phyloP scores from a whole-genome alignment of 1,140 invertebrate genomes.

The Bacillus rossius region DNA sequence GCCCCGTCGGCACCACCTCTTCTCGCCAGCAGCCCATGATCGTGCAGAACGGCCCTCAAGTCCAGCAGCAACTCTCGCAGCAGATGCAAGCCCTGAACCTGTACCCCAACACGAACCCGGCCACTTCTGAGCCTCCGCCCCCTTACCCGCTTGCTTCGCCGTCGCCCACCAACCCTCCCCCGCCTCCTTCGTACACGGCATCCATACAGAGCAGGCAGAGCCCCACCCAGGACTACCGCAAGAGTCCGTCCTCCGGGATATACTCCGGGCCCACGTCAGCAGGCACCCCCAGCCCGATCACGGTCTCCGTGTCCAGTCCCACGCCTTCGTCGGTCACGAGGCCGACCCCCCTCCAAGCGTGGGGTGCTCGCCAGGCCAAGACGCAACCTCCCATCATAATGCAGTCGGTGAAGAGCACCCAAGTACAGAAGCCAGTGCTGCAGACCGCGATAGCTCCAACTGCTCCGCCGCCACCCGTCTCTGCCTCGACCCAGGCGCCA shows the following conservation, averaged over 20 bases:
- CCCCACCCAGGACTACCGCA: slow-evolving; percentile 56
- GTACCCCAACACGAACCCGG: slow-evolving; percentile 52
- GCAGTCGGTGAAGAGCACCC: slow-evolving; percentile 92
- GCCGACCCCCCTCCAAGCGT: slow-evolving; percentile 67
- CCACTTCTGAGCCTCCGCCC: slow-evolving; percentile 64
- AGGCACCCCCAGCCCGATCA: slow-evolving; percentile 75
- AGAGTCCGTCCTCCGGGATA: slow-evolving; percentile 58
- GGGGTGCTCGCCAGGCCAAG: slow-evolving; percentile 74
- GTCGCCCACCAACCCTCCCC: slow-evolving; percentile 53
- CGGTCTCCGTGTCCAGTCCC: slow-evolving; percentile 55
- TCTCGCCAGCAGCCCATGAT: slow-evolving; percentile 65
- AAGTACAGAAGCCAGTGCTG: slow-evolving; percentile 88
- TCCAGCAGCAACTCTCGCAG: slow-evolving; percentile 77
- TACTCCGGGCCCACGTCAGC: slow-evolving; percentile 74
- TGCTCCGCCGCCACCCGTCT: slow-evolving; percentile 51
- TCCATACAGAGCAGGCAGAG: slow-evolving; percentile 82
- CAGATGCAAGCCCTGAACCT: slow-evolving; percentile 82
- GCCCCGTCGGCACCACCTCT: slow-evolving; percentile 50
- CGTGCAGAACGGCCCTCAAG: slow-evolving; percentile 73
- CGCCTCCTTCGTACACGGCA: slow-evolving; percentile 75
- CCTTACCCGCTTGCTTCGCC: slow-evolving; percentile 62
- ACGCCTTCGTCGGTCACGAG: slow-evolving; percentile 53
- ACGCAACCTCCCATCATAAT: slow-evolving; percentile 90
- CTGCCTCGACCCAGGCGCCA: slow-evolving; percentile 41
- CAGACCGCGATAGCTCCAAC: slow-evolving; percentile 90